These are phyloP conservation scores for Poecilia gillii DNA, from an alignment of 2,797 vertebrate genomes.

Conservation along the genomic window DNA sequence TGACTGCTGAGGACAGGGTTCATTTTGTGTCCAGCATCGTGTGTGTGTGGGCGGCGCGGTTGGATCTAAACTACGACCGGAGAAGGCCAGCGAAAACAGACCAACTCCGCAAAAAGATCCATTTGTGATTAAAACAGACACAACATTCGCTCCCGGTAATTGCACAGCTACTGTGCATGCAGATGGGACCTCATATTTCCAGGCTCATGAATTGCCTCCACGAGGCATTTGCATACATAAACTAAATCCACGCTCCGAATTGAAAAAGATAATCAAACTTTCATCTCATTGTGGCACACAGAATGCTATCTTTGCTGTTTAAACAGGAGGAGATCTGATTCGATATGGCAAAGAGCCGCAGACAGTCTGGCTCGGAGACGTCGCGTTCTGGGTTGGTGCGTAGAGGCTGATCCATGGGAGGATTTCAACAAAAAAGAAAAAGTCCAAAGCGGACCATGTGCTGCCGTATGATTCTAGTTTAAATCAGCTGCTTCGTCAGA, in stretches of 20 bases:
- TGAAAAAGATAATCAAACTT: conserved; percentile 54
- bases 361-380: conserved; percentile 28
- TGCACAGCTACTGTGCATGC: conserved; percentile 39
- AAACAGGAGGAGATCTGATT: conserved; percentile 46
- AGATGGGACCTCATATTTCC: conserved; percentile 56
- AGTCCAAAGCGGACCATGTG: conserved; percentile 5
- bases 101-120: conserved; percentile 24
- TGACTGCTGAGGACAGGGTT: not conserved
- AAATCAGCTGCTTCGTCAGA: conserved; percentile 23
- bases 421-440: not conserved
- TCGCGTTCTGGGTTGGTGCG: not conserved
- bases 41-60: not conserved
- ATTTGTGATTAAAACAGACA: conserved; percentile 47
- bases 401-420: not conserved
- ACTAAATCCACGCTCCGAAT: conserved; percentile 56
- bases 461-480: not conserved
- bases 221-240: conserved; percentile 61
- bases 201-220: conserved; percentile 44
- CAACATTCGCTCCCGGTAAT: conserved; percentile 31
- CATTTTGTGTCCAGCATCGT: not conserved
- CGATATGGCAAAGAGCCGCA: conserved; percentile 3
- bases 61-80: not conserved
- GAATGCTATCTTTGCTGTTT: conserved; percentile 45
- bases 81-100: not conserved
- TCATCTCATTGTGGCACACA: conserved; percentile 39